Base-by-base conservation (phyloP, 2,888 invertebrate species). In the Nomada lathburiana region DNA sequence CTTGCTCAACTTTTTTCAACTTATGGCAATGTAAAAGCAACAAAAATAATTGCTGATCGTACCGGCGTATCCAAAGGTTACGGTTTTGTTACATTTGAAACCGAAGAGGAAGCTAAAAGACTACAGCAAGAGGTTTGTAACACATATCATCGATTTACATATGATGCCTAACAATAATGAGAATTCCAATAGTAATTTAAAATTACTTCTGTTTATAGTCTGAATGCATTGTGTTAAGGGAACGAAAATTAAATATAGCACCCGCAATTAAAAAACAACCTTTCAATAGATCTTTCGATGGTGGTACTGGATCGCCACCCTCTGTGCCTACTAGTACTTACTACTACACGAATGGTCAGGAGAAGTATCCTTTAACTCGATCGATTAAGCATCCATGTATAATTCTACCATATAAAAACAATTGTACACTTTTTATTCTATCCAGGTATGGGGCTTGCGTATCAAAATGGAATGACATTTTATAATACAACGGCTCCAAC, bases 1-100 rank as follows among this genome's bases (percentile, higher is more conserved):
- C 94, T 99, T 86, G 97, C 97, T 94, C 97, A 97, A 93, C 96
- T 98, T 86, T 99, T 99, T 94, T 98, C 98, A 83, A 96, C 97
- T 68, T 98, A 97, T 91, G 98, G 98, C 71, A 97, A 97, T 71
- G 98, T 98, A 53, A 98, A 97, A 88, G 97, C 98, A 64, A 98
- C 98, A 70, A 98, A 99, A 95, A 98, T 99, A 88, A 99, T 99
- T 86, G 97, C 97, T 90, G 98, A 99, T 94, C 95, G 98, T 90
- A 98, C 98, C 85, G 99, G 99, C 4, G 98, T 98, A 26, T 98
- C 98, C 84, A 98, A 98, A 94, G 98, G 98, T 86, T 98, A 98
- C 93, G 97, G 97, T 4, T 97, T 97, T 94, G 97, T 97, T 75
- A 97, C 97, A 0, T 98, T 98, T 93, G 97, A 98, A 94, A 97